Base-by-base conservation (phyloP, 2,113 vertebrate species). In the Sylvietta virens region DNA sequence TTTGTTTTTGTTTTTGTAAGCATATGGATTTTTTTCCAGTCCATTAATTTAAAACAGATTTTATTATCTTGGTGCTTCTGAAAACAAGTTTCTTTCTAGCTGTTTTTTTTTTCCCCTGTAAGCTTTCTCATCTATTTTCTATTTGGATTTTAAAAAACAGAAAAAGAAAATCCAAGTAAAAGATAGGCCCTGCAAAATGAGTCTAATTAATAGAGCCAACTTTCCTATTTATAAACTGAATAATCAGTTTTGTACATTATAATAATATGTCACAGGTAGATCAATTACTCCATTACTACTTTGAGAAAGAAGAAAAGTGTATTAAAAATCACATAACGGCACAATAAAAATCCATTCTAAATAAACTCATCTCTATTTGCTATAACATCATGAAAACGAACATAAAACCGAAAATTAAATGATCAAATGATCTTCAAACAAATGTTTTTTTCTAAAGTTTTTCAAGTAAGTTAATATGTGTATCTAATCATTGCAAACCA, bases 261-360 rank as follows among this genome's bases (percentile, higher is more conserved):
- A 94, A 92, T 90, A 42, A 70, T 85, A 76, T 42, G 95, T 94
- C 91, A 72, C 44, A 91, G 71, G 30, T 94, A 86, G 42, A 78
- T 91, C 77, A 86, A 81, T 97, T 96, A 92, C 35, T 79, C 50
- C 50, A 74, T 94, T 78, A 77, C 81, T 95, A 85, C 80, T 96
- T 90, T 40, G 58, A 87, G 40, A 18, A 11, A 66, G n/a, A 85
- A 94, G 35, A 58, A 86, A 95, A 30, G 19, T 71, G 45, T 66
- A 47, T 67, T 60, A 91, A 95, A 92, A 88, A 62, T 1, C 42
- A 70, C 57, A 70, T 65, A 94, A 95, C 13, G 83, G 42, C 35
- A 31, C n/a, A 92, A 69, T 82, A 94, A 92, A 91, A 69, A 80
- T 44, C 4, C 8, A 31, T 92, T 96, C 61, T 78, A 86, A 97